Evolutionary conservation across 2,797 vertebrate species (phyloP), one percentile per base, ranked within the genome.

Genomic region (Hirundo rustica): DNA sequence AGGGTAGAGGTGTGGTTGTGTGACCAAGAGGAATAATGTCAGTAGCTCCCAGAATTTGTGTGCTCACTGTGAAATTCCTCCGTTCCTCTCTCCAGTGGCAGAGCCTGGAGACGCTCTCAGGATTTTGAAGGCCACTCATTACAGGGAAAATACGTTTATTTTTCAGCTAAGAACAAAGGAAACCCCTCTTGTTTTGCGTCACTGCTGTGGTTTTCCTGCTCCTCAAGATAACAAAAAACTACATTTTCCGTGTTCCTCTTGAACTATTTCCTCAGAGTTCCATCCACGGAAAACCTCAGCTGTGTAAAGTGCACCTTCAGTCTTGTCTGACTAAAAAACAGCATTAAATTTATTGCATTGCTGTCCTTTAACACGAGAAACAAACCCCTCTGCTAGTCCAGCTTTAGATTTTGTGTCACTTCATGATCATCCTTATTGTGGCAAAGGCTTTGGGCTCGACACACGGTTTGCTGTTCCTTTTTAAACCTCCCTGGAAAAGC

Each of bases 391-490:
- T 44, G 11, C 32, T 30, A 2, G 36, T 5, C 85, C 75, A 45
- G 20, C 71, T 80, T 85, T 45, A 29, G 42, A 6, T 18, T 71
- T 58, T 7, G 9, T 34, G 40, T 45, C 26, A 15, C 44, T 72
- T 34, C 47, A 4, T 23, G 34, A 61, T 71, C 66, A 10, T 67
- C 66, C 10, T 27, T 45, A 9, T 66, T 40, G 29, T 83, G 83
- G 82, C 29, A 44, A 62, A 88, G 48, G 40, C 19, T 53, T 71
- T 79, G 90, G 36, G 55, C 89, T 71, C 44, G 82, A 51, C 61
- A 55, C 79, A 60, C 32, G 4, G 25, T 93, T 76, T 88, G n/a
- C 82, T 71, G 47, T 90, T 93, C 68, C 25, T 88, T 95, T 96
- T 83, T 60, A 88, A 96, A 74, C 45, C 75, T 92, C 79, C 51